Base-by-base conservation (phyloP, 2,113 vertebrate genomes). In the Sylvilagus bachmani region DNA sequence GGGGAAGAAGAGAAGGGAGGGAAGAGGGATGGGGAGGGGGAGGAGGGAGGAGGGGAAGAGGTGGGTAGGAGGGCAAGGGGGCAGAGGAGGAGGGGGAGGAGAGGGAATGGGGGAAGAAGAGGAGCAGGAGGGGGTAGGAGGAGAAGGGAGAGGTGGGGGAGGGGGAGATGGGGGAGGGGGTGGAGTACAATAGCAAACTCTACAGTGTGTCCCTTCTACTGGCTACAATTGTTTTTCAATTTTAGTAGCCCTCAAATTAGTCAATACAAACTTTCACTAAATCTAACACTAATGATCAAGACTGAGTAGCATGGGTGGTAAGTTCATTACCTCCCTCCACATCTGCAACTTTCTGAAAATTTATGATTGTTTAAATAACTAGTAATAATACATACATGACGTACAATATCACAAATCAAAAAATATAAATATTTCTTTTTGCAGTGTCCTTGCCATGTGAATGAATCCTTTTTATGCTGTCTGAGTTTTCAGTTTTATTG, bases 291-390 rank as follows among this genome's bases (percentile, higher is more conserved):
- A 86, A 29, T 14, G 71, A 78, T 66, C 55, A 51, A 93, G 55
- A 62, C 21, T 73, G 12, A 66, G 70, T 27, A 77, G 14, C 9
- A 33, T 49, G n/a, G 22, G 4, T 53, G 31, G 51, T 25, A 10
- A 78, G 61, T 49, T 89, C n/a, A 74, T 74, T 79, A 27, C 29
- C 21, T 64, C 31, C 11, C 2, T 21, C 13, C 62, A 16, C 29
- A 75, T 90, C 7, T 12, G 91, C 38, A 21, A 67, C 9, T 66
- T 66, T 79, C 86, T 58, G n/a, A 61, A 92, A 83, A 89, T 36
- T 85, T 75, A 77, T n/a, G 69, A 0, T 64, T 77, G 14, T 87
- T 51, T 71, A 90, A 81, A 93, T 83, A 66, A 95, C 71, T 51
- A n/a, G 24, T 36, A 82, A 24, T 81, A 75, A 79, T 53, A 62